These are phyloP conservation scores for Muraenolepis orangiensis DNA, from an alignment of 2,797 vertebrate species.

Conservation along the genomic window DNA sequence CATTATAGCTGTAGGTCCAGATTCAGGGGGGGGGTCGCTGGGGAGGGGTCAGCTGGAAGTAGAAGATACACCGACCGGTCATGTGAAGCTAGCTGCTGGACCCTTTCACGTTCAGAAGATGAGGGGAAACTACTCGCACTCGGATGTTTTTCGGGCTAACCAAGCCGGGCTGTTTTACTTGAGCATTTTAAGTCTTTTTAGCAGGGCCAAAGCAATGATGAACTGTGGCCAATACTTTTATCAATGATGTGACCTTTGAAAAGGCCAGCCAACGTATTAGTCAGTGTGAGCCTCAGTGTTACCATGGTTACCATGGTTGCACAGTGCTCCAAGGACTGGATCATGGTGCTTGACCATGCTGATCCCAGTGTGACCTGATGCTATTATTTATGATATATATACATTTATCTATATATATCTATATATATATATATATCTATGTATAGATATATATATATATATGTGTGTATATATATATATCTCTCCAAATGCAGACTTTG, in stretches of 20 bases:
- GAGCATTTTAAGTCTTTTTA: slow-evolving; percentile 40
- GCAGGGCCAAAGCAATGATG: slow-evolving; percentile 52
- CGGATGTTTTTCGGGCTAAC: slow-evolving; percentile 34
- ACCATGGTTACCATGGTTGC: slow-evolving; percentile 15
- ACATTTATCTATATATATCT: neutral
- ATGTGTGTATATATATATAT: neutral
- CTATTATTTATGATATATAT: neutral
- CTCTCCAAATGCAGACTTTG: slow-evolving; percentile 21
- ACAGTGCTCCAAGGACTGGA: slow-evolving; percentile 19
- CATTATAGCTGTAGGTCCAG: slow-evolving; percentile 21
- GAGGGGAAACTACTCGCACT: slow-evolving; percentile 36
- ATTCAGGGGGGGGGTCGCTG: slow-evolving; percentile 5
- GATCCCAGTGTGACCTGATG: slow-evolving; percentile 34
- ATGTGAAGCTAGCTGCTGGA: slow-evolving; percentile 64
- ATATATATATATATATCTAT: neutral
- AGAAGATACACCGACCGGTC: slow-evolving; percentile 44
- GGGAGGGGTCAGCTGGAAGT: slow-evolving; percentile 21
- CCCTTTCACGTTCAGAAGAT: slow-evolving; percentile 47
- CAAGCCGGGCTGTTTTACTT: slow-evolving; percentile 35
- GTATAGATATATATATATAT: neutral
- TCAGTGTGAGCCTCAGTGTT: slow-evolving; percentile 23
- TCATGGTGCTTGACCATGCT: slow-evolving; percentile 50
- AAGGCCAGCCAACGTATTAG: slow-evolving; percentile 28
- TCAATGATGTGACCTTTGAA: slow-evolving; percentile 25
- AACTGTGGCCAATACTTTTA: slow-evolving; percentile 56